Percentiles rank a stretch among this genome's conserved stretches.
Conservation (phyloP, 2,113 vertebrate species). For the Sinocyclocheilus rhinocerous region DNA sequence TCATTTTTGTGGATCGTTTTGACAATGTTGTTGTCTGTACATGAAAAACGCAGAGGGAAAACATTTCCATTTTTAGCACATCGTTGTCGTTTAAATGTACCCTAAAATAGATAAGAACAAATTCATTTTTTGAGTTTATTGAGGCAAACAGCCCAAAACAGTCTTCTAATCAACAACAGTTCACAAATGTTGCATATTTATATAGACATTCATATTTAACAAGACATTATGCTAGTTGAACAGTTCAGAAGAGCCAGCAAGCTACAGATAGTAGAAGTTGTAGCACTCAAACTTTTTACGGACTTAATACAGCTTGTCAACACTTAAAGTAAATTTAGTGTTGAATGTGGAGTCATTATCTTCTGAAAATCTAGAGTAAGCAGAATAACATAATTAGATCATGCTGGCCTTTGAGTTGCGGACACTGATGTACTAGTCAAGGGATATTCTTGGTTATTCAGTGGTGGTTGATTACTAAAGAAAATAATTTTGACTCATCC, state of each 20-base stretch:
- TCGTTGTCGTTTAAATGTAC: too few relatives aligned
- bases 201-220: neutral
- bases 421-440: neutral
- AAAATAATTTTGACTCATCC: neutral
- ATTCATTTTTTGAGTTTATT: conserved; percentile 2
- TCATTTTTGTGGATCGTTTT: too few relatives aligned
- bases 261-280: neutral
- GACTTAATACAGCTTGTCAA: neutral
- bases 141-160: neutral
- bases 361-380: conserved; percentile 61
- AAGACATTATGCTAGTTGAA: neutral
- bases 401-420: neutral
- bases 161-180: neutral
- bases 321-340: neutral
- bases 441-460: neutral
- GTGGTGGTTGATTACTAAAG: neutral
- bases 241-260: neutral
- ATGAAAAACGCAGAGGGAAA: too few relatives aligned
- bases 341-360: conserved; percentile 1
- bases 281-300: neutral
- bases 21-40: too few relatives aligned
- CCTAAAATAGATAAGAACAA: neutral
- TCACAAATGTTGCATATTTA: neutral
- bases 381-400: conserved; percentile 70
- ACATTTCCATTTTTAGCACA: too few relatives aligned